Base-by-base conservation (phyloP, 2,888 invertebrate species). In the Drosophila kokeensis region DNA sequence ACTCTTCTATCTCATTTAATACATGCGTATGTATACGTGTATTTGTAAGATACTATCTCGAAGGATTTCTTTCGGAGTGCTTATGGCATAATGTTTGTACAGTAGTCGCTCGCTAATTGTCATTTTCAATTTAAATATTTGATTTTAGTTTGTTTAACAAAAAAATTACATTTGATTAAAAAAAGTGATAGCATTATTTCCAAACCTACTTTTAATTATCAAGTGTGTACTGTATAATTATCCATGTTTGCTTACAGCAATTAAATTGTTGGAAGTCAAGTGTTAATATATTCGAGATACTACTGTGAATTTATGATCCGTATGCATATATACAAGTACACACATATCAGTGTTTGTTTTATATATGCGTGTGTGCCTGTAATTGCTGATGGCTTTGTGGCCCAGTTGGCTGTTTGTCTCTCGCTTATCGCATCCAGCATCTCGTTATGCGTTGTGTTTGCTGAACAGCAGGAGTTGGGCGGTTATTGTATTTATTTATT, bases 21-120 rank as follows among this genome's bases (percentile, higher is more conserved):
- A 36, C 48, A 52, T 65, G 18, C 11, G 18, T 40, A 38, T 53
- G 27, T 58, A 48, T 29, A n/a, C 36, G 42, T 66, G 45, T 58
- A 53, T 40, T 34, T 54, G 55, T 59, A 72, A 73, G 69, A 76
- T 84, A 83, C 79, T 72, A 87, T 72, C 76, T 75, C 59, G 69
- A 76, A 87, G 88, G 87, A 87, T 76, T 73, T 79, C 76, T 69
- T 58, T 76, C 42, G 24, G 77, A 63, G 69, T 73, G 74, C 69
- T 60, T 15, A 21, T 27, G 45, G 60, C 24, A 53, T 53, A 52
- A 38, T 36, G n/a, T 52, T 36, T 36, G 15, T 60, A 60, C 38
- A 53, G 30, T 50, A n/a, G 38, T 29, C 13, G 13, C 29, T 24
- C 11, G 18, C 18, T 8, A 49, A 27, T 7, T 45, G 45, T 21